Evolutionary conservation across 2,797 vertebrate genomes (phyloP).

Genomic region (Hephaestus fuliginosus): DNA sequence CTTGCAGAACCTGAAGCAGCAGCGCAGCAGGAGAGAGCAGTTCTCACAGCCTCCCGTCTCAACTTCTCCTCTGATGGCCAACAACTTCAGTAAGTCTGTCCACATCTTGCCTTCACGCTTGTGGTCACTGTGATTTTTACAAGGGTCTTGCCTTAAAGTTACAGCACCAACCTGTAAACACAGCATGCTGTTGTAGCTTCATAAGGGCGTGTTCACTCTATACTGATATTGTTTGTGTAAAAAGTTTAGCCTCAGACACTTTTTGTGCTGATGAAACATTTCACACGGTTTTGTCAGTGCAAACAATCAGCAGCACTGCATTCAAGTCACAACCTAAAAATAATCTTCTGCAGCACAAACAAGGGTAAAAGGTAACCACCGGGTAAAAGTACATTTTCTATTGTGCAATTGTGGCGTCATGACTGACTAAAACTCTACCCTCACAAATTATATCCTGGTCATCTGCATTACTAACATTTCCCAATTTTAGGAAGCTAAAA

Average conservation of each 20-base stretch:
- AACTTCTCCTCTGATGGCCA: constrained; percentile 88
- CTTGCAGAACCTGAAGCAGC: constrained; percentile 93
- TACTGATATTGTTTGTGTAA: constrained; percentile 8
- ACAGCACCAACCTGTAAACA: constrained; percentile 28
- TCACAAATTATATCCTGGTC: not conserved
- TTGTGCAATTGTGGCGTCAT: too few species aligned
- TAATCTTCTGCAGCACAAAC: not conserved
- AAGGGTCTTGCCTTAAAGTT: constrained; percentile 41
- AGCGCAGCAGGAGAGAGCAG: constrained; percentile 93
- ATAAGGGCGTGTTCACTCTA: constrained; percentile 69
- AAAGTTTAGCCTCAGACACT: not conserved
- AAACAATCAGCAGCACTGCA: not conserved
- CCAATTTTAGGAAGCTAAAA: not conserved
- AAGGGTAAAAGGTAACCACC: not conserved
- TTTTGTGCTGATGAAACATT: not conserved
- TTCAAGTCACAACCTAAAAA: not conserved
- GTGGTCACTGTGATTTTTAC: constrained; percentile 13
- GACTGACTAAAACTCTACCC: not conserved
- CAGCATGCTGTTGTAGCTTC: constrained; percentile 44
- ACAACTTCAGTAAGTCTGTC: constrained; percentile 90
- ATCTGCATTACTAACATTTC: not conserved
- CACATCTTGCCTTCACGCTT: constrained; percentile 7
- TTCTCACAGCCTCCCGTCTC: constrained; percentile 90
- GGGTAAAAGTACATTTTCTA: too few species aligned
- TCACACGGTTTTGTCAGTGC: not conserved